phyloP scores from a whole-genome alignment of 2,888 invertebrate species.

The Protula sp. region DNA sequence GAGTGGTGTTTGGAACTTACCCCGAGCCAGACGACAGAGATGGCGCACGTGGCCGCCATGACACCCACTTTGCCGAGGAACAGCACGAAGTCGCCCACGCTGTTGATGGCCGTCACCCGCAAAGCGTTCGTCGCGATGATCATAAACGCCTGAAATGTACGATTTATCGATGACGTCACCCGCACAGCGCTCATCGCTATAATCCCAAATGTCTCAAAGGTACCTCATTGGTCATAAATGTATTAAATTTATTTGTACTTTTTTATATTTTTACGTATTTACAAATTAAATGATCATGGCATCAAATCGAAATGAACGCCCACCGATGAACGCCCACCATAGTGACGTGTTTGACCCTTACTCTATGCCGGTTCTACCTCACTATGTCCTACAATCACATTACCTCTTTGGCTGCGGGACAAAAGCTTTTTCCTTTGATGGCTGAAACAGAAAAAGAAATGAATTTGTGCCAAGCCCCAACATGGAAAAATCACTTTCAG shows the following conservation, averaged over 20 bases:
- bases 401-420: conserved; percentile 82
- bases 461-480: too few relatives aligned
- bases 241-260: not conserved
- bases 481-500: too few relatives aligned
- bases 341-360: too few relatives aligned
- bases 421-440: conserved; percentile 84
- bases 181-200: not conserved
- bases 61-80: conserved; percentile 79
- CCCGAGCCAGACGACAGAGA: conserved; percentile 64
- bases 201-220: not conserved
- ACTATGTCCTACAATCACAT: too few relatives aligned
- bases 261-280: not conserved
- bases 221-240: not conserved
- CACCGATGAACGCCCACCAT: too few relatives aligned
- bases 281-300: not conserved
- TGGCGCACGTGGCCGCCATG: conserved; percentile 73
- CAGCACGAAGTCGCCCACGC: conserved; percentile 85
- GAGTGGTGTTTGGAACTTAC: too few relatives aligned
- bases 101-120: conserved; percentile 86
- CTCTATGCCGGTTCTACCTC: too few relatives aligned
- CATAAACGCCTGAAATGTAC: conserved; percentile 69
- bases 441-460: conserved; percentile 51
- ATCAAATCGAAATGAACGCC: too few relatives aligned
- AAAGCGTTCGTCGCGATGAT: conserved; percentile 65
- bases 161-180: too few relatives aligned